A percentile compares a stretch with the other conserved stretches of the same genome.
These are phyloP conservation scores for Mantis religiosa DNA, from an alignment of 2,888 invertebrate genomes.

Conservation along the genomic window DNA sequence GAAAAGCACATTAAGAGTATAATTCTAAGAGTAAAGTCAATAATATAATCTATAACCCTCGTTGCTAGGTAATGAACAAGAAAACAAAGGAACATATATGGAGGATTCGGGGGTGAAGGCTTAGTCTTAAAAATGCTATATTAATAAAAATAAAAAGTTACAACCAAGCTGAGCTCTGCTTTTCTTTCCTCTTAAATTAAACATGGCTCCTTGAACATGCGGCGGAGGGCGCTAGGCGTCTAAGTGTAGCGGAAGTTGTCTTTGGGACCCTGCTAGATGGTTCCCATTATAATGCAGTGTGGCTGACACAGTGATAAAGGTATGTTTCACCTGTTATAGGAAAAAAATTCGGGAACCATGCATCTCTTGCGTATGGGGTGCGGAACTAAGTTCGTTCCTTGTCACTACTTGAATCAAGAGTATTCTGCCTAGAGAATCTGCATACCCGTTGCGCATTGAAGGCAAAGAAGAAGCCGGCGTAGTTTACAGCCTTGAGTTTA, in stretches of 20 bases:
- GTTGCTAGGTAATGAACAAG: not conserved
- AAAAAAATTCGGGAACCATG: not conserved
- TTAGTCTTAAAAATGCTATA: not conserved
- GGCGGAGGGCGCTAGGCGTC: not conserved
- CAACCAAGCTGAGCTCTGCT: not conserved
- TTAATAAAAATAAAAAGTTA: not conserved
- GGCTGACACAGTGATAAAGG: no score
- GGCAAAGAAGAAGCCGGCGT: no score
- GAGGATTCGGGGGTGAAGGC: not conserved
- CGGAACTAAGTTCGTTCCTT: not conserved
- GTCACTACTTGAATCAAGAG: no score
- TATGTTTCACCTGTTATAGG: not conserved
- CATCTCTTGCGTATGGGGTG: not conserved
- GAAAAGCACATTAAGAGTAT: not conserved
- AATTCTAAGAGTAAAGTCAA: not conserved
- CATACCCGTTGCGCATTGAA: no score
- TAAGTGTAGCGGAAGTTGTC: not conserved
- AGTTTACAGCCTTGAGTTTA: no score
- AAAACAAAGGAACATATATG: not conserved
- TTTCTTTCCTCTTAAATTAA: not conserved
- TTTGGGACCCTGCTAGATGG: not conserved
- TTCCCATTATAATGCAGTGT: not conserved
- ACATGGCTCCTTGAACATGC: not conserved
- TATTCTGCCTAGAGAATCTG: no score
- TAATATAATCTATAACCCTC: not conserved